These are phyloP conservation scores for Listronotus oregonensis DNA, from an alignment of 1,140 invertebrate genomes.

Conservation along the genomic window DNA sequence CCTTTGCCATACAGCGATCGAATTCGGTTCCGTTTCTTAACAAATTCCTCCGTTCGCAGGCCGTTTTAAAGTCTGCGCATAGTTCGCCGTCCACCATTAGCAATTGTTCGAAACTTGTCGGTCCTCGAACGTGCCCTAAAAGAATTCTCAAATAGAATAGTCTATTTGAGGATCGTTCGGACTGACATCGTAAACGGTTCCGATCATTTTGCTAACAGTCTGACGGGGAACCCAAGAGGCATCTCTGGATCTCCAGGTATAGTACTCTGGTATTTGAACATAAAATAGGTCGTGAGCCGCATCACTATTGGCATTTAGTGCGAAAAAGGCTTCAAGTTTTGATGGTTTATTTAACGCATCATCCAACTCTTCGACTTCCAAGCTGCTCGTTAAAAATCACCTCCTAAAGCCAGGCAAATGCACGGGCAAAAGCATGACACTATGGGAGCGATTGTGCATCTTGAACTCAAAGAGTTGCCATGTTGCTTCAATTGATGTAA, in stretches of 20 bases:
- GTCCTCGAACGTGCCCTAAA: conserved; percentile 1
- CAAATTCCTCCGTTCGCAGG: too few species aligned
- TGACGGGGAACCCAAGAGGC: background rate
- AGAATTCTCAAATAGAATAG: conserved; percentile 16
- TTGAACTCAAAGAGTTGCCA: conserved; percentile 23
- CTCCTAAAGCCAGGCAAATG: conserved; percentile 14
- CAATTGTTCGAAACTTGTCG: conserved; percentile 15
- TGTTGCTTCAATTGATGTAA: conserved; percentile 19
- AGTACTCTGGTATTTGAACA: too few species aligned
- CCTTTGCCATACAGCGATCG: too few species aligned
- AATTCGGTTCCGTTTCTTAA: too few species aligned
- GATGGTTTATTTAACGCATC: too few species aligned
- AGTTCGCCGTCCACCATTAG: background rate
- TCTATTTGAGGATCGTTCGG: conserved; percentile 9
- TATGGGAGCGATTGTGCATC: conserved; percentile 24
- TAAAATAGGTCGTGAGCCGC: too few species aligned
- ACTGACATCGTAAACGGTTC: background rate
- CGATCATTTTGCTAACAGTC: background rate
- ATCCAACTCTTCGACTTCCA: too few species aligned
- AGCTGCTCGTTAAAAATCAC: too few species aligned
- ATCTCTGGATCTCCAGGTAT: too few species aligned
- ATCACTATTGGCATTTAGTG: too few species aligned
- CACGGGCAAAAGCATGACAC: conserved; percentile 20
- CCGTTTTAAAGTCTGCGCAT: too few species aligned
- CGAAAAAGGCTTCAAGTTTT: too few species aligned